phyloP scores from a whole-genome alignment of 2,888 invertebrate genomes.

The Spisula subtruncata region DNA sequence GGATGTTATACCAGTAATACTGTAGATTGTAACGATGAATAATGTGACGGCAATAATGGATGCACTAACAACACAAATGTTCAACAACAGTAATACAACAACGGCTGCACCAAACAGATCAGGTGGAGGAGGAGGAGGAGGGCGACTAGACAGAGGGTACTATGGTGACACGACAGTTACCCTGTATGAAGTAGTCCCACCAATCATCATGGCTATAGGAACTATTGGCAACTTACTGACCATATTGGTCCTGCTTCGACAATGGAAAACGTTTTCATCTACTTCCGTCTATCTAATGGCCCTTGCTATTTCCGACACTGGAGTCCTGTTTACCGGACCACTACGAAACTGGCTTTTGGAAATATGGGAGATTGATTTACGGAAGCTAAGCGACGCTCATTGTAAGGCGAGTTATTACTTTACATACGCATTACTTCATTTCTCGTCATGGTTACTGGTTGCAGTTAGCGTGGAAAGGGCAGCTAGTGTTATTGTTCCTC shows the following conservation, averaged over 20 bases:
- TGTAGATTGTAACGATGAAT: background rate
- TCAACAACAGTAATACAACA: background rate
- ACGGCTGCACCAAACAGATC: background rate
- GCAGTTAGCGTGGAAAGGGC: conserved; percentile 81
- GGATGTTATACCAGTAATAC: too few relatives aligned
- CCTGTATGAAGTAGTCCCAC: conserved; percentile 75
- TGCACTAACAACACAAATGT: background rate
- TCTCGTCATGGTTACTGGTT: conserved; percentile 82
- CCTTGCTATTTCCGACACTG: conserved; percentile 75
- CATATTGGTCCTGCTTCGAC: conserved; percentile 73
- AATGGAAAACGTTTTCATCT: conserved; percentile 71
- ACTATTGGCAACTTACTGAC: conserved; percentile 80
- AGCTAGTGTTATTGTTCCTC: conserved; percentile 78
- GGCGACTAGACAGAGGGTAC: conserved; percentile 47
- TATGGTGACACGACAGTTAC: conserved; percentile 54
- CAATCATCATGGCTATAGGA: conserved; percentile 78
- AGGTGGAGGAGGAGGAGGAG: too few relatives aligned
- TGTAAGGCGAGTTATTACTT: conserved; percentile 77
- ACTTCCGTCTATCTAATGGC: conserved; percentile 77
- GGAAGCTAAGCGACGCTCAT: conserved; percentile 55
- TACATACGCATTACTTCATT: conserved; percentile 78
- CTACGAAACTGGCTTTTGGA: conserved; percentile 73
- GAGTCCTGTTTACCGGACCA: conserved; percentile 79
- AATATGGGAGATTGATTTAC: conserved; percentile 69
- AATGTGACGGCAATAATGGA: background rate